These are phyloP conservation scores for Eleutherodactylus coqui DNA, from an alignment of 2,797 vertebrate species.

Conservation along the genomic window DNA sequence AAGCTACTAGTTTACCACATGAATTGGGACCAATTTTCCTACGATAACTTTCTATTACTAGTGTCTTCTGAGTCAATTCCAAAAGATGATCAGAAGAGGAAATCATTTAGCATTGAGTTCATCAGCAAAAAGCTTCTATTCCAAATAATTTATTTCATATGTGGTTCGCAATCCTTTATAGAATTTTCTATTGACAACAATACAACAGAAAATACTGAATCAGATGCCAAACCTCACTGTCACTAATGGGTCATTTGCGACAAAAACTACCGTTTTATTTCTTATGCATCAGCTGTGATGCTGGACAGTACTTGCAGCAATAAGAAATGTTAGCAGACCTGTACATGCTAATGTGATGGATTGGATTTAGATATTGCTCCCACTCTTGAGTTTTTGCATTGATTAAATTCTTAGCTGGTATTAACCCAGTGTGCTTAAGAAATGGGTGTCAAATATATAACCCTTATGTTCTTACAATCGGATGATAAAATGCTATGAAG, in stretches of 20 bases:
- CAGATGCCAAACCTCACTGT: background rate
- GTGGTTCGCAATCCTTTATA: constrained; percentile 24
- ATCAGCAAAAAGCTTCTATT: constrained; percentile 30
- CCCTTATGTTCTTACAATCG: constrained; percentile 45
- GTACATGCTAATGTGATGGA: constrained; percentile 48
- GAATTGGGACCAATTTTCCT: constrained; percentile 35
- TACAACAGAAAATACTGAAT: background rate
- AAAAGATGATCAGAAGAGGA: constrained; percentile 2
- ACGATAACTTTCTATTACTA: constrained; percentile 13
- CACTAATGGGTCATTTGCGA: constrained; percentile 2
- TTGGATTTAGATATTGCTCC: constrained; percentile 48
- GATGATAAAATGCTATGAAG: constrained; percentile 32
- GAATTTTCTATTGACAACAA: constrained; percentile 23
- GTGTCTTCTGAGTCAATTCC: constrained; percentile 11
- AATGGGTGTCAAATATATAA: constrained; percentile 53
- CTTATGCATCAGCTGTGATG: constrained; percentile 13
- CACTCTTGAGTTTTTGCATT: constrained; percentile 51
- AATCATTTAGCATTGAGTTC: constrained; percentile 17
- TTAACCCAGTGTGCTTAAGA: constrained; percentile 55
- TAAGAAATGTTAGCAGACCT: constrained; percentile 36
- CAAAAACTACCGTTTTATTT: background rate
- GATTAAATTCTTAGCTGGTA: constrained; percentile 57
- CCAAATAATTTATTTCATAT: constrained; percentile 38
- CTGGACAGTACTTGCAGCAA: constrained; percentile 47
- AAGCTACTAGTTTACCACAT: constrained; percentile 38